Evolutionary conservation across 1,140 invertebrate genomes (phyloP), one percentile per base, ranked within the genome.

Genomic region (Cyphomyrmex costatus): DNA sequence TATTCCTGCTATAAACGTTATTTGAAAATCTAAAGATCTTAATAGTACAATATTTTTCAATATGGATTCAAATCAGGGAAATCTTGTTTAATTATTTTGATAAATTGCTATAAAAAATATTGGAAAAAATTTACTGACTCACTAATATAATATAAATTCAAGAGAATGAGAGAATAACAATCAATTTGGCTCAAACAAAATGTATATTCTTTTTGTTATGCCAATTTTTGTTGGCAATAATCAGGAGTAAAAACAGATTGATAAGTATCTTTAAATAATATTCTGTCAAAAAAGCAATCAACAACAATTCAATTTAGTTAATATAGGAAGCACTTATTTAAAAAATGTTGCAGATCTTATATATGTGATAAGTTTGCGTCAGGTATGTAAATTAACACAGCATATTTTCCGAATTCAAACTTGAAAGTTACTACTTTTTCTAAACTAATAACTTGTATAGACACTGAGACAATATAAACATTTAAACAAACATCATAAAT

Each of bases 1-100:
- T n/a, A 10, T 42, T 74, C 7, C 21, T 36, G 36, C 30, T 76
- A 58, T 71, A 21, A 76, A 71, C 36, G 68, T 14, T 60, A 71
- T n/a, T 61, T 49, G 19, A 16, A 76, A 19, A 60, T 76, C 7
- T 76, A 36, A 58, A 56, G 14, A 16, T 58, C 12, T 74, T 51
- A 66, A 3, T 85, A 51, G 21, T 60, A 63, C 36, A 51, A 60
- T 27, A 36, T 42, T 36, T 61, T 65, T 49, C 36, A 49, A 49
- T 24, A 68, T 0, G 2, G 3, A 33, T 49, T 8, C 5, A 68
- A 49, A 24, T 49, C n/a, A 36, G 12, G 19, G 2, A 49, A 49
- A 16, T 68, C n/a, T n/a, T 68, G 1, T 68, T 21, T 3, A 24
- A n/a, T 63, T 6, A 33, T 33, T 49, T 24, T 36, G 42, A n/a